A percentile compares a stretch with the other conserved stretches of the same genome.
Evolutionary conservation across 2,113 vertebrate species (phyloP).

Genomic region (Indicator indicator): DNA sequence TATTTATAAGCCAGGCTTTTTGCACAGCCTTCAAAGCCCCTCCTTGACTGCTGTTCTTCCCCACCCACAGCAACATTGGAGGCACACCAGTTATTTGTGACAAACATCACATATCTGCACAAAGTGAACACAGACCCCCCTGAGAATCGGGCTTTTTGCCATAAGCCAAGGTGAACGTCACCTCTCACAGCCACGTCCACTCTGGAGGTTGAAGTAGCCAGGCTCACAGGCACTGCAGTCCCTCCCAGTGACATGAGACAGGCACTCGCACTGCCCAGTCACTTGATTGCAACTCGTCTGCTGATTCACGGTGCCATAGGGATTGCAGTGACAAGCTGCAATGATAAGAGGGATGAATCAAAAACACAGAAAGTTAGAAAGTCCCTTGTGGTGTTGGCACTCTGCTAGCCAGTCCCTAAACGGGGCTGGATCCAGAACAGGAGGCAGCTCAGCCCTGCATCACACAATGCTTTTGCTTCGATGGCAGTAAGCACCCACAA

Average conservation of each 20-base stretch:
- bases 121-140: neutral
- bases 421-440: neutral
- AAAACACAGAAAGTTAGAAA: neutral
- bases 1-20: conserved; percentile 32
- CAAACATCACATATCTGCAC: neutral
- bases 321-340: conserved; percentile 90
- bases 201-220: conserved; percentile 93
- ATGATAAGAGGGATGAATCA: neutral
- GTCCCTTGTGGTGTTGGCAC: neutral
- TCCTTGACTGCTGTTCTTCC: neutral
- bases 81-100: neutral
- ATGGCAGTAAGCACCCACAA: neutral
- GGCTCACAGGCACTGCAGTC: conserved; percentile 90
- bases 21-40: neutral
- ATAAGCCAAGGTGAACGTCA: conserved; percentile 21
- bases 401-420: neutral
- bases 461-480: neutral
- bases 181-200: conserved; percentile 89
- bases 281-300: conserved; percentile 85
- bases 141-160: neutral
- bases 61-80: neutral
- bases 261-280: conserved; percentile 91
- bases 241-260: conserved; percentile 84
- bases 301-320: conserved; percentile 78
- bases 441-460: neutral